phyloP scores from a whole-genome alignment of 1,140 invertebrate genomes.

The Cheumatopsyche charites region DNA sequence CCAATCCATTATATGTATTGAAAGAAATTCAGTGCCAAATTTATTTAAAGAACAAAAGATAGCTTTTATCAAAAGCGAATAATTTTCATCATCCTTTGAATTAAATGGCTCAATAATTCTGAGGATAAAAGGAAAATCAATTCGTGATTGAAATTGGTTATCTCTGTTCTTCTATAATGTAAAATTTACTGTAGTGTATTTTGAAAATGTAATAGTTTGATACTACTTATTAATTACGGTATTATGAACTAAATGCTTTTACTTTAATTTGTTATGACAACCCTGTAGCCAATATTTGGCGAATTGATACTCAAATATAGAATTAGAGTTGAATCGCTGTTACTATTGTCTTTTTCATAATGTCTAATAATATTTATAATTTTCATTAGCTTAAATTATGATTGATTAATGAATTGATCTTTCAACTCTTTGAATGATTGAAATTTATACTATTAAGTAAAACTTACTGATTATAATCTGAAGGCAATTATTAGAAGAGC shows the following conservation, averaged over 20 bases:
- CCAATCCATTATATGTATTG: slow-evolving; percentile 19
- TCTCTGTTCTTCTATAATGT: no score
- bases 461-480: background rate
- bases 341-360: slow-evolving; percentile 2
- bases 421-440: no score
- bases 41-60: background rate
- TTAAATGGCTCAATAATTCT: slow-evolving; percentile 32
- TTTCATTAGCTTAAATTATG: background rate
- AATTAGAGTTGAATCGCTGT: background rate
- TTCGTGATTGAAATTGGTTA: no score
- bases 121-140: background rate
- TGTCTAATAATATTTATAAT: no score
- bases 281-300: slow-evolving; percentile 38
- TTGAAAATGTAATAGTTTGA: no score
- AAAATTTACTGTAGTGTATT: no score
- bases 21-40: slow-evolving; percentile 23
- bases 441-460: background rate
- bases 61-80: background rate
- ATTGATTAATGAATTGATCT: background rate
- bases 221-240: background rate
- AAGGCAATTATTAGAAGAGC: slow-evolving; percentile 37
- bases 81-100: background rate
- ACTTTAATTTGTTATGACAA: slow-evolving; percentile 6
- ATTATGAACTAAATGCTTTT: background rate
- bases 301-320: slow-evolving; percentile 2